Conservation (phyloP, 2,797 vertebrate genomes). For the Sebastes taczanowskii region DNA sequence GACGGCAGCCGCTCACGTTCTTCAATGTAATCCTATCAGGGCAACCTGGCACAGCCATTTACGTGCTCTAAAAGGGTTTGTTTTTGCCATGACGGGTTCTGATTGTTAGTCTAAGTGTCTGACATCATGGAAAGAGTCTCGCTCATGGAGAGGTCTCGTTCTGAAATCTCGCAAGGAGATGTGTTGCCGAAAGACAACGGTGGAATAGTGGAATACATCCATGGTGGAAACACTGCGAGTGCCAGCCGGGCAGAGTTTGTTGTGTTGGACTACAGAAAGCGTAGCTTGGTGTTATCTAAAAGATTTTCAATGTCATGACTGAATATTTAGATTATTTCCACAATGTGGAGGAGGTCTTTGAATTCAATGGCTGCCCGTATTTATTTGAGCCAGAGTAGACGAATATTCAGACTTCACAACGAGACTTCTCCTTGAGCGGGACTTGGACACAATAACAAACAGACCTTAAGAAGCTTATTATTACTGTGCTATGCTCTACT, state of each 20-base stretch:
- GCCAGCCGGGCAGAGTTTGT: too few species aligned
- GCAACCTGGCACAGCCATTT: fast-evolving
- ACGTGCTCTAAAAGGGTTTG: too few species aligned
- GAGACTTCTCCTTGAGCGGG: not conserved
- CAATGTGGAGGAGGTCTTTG: not conserved
- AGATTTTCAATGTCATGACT: not conserved
- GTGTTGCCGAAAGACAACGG: not conserved
- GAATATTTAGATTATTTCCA: not conserved
- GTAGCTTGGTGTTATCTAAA: not conserved
- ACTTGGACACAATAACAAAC: not conserved
- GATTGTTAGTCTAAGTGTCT: not conserved
- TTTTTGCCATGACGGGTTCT: not conserved
- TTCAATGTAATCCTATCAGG: too few species aligned
- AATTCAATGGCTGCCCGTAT: not conserved
- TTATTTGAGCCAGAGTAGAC: not conserved
- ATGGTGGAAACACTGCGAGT: not conserved
- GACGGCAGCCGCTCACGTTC: too few species aligned
- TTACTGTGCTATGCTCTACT: not conserved
- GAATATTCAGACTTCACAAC: not conserved
- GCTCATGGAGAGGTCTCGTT: not conserved
- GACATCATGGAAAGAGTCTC: not conserved
- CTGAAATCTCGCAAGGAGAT: not conserved
- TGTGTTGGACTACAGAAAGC: not conserved
- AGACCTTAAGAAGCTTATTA: not conserved
- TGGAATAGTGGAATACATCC: not conserved